Base-by-base conservation (phyloP, 2,888 invertebrate species). In the Gortyna flavago region DNA sequence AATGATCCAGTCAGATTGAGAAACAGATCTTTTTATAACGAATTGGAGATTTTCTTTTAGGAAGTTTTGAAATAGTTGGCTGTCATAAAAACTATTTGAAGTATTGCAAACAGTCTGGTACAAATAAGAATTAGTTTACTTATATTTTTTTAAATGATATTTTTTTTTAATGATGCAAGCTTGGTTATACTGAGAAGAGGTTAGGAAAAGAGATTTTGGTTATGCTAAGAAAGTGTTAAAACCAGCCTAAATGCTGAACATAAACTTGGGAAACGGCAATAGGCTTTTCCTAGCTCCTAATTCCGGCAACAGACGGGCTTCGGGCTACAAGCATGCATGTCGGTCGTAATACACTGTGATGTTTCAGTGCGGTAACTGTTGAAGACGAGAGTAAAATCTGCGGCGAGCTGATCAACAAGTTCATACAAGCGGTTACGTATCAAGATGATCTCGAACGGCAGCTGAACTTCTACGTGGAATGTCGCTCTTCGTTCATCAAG, bases 301-400 rank as follows among this genome's bases (percentile, higher is more conserved):
- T 57, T 83, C 18, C 32, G 18, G 21, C 13, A 11, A 65, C 48
- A 35, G 21, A 35, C 5, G 21, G 25, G 68, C 21, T 61, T 51
- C 18, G 35, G 21, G 25, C 0, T 7, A 21, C 35, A 57, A 54
- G 5, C 6, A 25, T 48, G 54, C 8, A 44, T 29, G 54, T 54
- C 18, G 18, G 54, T 54, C 18, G 18, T 35, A 35, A 32, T 35
- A 51, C 32, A 18, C 48, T 48, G 38, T 59, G 8, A 92, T 95
- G 54, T 90, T 89, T 64, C 90, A 99, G 98, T 93, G 99, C 99
- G 0, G 97, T 99, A 72, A 99, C 99, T 1, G 98, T 99, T 11
- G 99, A 99, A 82, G 99, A 99, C 93, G 99, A 99, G 93, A 98
- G 98, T 83, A 98, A 98, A 85, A 98, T 98, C 92, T 98, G 99